Evolutionary conservation across 2,113 vertebrate species (phyloP).

Genomic region (Aphelocoma coerulescens): DNA sequence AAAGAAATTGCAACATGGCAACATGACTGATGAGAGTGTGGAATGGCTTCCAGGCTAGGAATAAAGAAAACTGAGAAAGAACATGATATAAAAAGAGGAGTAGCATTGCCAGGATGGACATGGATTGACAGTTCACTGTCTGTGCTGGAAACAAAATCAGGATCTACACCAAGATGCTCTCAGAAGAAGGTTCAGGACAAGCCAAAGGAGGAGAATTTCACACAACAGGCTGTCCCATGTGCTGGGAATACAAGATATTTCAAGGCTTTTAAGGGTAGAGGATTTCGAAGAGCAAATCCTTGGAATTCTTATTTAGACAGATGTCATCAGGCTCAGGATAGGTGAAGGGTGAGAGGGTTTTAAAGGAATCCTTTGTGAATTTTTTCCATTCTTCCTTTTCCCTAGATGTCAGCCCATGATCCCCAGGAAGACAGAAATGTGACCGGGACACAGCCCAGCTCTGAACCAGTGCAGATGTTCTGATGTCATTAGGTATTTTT

Average conservation of each 20-base stretch:
- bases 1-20: neutral
- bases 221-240: neutral
- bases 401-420: neutral
- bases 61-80: neutral
- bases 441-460: neutral
- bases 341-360: neutral
- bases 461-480: neutral
- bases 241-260: neutral
- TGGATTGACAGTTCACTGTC: neutral
- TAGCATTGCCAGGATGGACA: neutral
- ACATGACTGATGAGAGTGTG: neutral
- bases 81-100: neutral
- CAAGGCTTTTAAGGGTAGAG: neutral
- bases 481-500: neutral
- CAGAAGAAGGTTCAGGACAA: neutral
- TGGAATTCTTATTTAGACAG: neutral
- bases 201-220: neutral
- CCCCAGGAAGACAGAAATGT: neutral
- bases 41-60: neutral
- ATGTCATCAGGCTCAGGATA: neutral
- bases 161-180: neutral
- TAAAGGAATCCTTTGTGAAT: neutral
- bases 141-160: neutral
- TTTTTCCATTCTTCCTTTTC: neutral
- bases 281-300: neutral